These are phyloP conservation scores for Embidobia sp. DNA, from an alignment of 2,888 invertebrate genomes.

Conservation along the genomic window DNA sequence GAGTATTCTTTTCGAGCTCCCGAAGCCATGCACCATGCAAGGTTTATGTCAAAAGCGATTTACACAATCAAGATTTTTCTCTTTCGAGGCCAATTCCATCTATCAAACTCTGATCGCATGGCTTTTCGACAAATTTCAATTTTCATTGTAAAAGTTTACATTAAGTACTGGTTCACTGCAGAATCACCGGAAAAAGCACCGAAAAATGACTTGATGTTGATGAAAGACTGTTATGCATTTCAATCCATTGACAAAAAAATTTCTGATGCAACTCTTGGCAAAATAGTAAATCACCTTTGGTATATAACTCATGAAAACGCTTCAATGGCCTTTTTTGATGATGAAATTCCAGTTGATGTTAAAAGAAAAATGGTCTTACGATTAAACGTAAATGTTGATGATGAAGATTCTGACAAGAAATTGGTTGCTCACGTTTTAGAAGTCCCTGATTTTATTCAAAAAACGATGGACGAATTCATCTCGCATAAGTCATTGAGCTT, in stretches of 20 bases:
- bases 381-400: constrained; percentile 8
- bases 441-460: neutral
- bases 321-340: constrained; percentile 31
- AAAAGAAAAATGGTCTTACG: constrained; percentile 17
- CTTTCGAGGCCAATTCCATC: too few species aligned
- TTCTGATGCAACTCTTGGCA: constrained; percentile 9
- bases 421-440: too few species aligned
- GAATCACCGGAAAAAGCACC: constrained; percentile 8
- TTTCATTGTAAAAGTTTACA: constrained; percentile 11
- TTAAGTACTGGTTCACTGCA: constrained; percentile 10
- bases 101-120: too few species aligned
- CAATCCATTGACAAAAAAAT: constrained; percentile 9
- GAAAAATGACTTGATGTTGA: constrained; percentile 3
- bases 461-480: constrained; percentile 3
- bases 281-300: constrained; percentile 34
- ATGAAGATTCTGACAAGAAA: constrained; percentile 3
- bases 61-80: too few species aligned
- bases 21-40: too few species aligned
- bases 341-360: constrained; percentile 10
- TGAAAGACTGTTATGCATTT: constrained; percentile 3
- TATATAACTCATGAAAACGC: constrained; percentile 19
- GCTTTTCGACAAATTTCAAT: constrained; percentile 6
- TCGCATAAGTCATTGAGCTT: neutral
- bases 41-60: too few species aligned
- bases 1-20: too few species aligned